phyloP scores from a whole-genome alignment of 2,797 vertebrate species.

The Halcyon smyrnensis region DNA sequence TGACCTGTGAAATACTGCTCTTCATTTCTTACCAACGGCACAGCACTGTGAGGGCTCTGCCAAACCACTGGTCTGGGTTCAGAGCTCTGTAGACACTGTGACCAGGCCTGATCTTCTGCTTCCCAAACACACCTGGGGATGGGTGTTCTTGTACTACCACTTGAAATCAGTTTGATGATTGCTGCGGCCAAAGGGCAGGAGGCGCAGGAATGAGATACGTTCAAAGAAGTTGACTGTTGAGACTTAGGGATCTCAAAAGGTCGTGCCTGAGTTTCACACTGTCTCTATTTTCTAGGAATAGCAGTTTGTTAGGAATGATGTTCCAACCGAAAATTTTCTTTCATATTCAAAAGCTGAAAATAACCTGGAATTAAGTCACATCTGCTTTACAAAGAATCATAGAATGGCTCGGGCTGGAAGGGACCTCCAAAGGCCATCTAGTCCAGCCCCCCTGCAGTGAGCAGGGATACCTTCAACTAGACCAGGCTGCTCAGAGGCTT shows the following conservation, averaged over 20 bases:
- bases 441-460: no score
- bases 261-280: not conserved
- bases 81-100: not conserved
- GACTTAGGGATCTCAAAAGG: not conserved
- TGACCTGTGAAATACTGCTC: not conserved
- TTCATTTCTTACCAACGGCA: not conserved
- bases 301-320: not conserved
- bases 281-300: not conserved
- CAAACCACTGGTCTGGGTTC: not conserved
- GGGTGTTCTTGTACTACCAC: not conserved
- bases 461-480: no score
- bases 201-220: not conserved
- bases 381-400: not conserved
- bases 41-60: not conserved
- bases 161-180: not conserved
- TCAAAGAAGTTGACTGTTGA: not conserved
- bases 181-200: not conserved
- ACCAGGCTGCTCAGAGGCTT: no score
- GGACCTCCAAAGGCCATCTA: no score
- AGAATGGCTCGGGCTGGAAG: no score
- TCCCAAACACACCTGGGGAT: not conserved
- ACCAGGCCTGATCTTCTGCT: not conserved
- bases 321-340: not conserved
- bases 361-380: not conserved
- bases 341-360: not conserved